Conservation (phyloP, 2,113 vertebrate genomes). For the Macrotus californicus region DNA sequence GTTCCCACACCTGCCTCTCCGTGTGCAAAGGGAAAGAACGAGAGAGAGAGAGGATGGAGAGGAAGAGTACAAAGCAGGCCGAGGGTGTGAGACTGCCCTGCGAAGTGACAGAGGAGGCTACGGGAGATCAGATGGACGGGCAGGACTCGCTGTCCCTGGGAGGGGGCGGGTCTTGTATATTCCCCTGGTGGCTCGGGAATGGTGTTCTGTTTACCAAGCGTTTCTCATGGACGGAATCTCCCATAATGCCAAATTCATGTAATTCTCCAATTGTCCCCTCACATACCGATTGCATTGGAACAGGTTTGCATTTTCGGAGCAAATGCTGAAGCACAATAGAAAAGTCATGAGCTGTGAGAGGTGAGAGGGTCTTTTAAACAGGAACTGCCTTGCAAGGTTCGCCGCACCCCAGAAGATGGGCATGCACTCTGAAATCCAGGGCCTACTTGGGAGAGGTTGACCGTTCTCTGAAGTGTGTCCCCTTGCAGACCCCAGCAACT, state of each 20-base stretch:
- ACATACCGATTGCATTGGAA: rapidly evolving
- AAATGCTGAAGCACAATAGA: rapidly evolving
- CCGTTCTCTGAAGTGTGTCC: rapidly evolving
- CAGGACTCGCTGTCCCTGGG: rapidly evolving
- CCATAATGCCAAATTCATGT: rapidly evolving
- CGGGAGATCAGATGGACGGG: rapidly evolving
- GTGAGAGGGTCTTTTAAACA: neutral
- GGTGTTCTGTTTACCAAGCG: too few species aligned
- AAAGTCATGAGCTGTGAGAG: neutral
- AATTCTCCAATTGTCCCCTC: neutral
- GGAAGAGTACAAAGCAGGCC: rapidly evolving
- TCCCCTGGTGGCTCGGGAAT: rapidly evolving
- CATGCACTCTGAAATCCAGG: rapidly evolving
- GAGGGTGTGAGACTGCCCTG: neutral
- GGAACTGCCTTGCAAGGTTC: rapidly evolving
- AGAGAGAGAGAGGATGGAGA: too few species aligned
- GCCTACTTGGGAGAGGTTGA: neutral
- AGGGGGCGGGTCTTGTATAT: rapidly evolving
- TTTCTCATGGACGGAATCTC: neutral
- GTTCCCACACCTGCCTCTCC: neutral
- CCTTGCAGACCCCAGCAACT: neutral
- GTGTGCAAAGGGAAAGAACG: rapidly evolving
- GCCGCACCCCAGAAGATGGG: rapidly evolving
- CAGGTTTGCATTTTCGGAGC: neutral
- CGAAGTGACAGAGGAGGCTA: rapidly evolving